These are phyloP conservation scores for Oncorhynchus gorbuscha DNA, from an alignment of 2,113 vertebrate genomes.

Conservation along the genomic window DNA sequence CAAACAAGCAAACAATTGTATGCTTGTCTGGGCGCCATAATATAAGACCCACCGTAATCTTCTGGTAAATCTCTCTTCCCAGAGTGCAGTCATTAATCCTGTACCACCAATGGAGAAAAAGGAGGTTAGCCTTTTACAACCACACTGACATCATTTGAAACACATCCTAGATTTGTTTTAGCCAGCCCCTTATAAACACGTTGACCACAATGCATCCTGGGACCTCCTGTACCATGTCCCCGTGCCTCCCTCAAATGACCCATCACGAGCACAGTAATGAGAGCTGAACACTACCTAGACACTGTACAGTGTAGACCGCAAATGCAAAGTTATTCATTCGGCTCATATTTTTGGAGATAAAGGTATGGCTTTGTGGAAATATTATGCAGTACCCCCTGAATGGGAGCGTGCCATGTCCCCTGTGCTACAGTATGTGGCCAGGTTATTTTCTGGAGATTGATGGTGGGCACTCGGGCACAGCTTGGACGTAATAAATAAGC, in stretches of 20 bases:
- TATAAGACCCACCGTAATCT: constrained; percentile 46
- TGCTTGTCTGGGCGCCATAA: constrained; percentile 26
- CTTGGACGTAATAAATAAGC: constrained; percentile 67
- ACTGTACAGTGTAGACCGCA: not conserved
- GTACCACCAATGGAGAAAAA: constrained; percentile 42
- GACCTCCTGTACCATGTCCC: constrained; percentile 1
- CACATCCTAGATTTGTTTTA: constrained; percentile 28
- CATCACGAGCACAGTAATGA: constrained; percentile 24
- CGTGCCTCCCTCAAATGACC: not conserved
- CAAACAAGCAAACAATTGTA: constrained; percentile 42
- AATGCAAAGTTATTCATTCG: constrained; percentile 17
- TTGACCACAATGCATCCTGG: constrained; percentile 22
- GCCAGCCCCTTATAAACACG: not conserved
- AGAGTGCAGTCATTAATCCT: constrained; percentile 56
- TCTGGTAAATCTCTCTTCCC: constrained; percentile 58
- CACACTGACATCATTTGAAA: not conserved
- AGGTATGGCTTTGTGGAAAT: constrained; percentile 22
- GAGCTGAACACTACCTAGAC: constrained; percentile 20
- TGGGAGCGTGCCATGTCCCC: constrained; percentile 25
- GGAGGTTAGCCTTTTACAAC: constrained; percentile 39
- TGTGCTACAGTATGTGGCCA: constrained; percentile 11
- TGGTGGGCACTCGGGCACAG: constrained; percentile 40
- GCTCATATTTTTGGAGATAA: not conserved
- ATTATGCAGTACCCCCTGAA: constrained; percentile 16
- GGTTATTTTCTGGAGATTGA: constrained; percentile 58